These are phyloP conservation scores for Luscinia megarhynchos DNA, from an alignment of 2,797 vertebrate species.

Conservation along the genomic window DNA sequence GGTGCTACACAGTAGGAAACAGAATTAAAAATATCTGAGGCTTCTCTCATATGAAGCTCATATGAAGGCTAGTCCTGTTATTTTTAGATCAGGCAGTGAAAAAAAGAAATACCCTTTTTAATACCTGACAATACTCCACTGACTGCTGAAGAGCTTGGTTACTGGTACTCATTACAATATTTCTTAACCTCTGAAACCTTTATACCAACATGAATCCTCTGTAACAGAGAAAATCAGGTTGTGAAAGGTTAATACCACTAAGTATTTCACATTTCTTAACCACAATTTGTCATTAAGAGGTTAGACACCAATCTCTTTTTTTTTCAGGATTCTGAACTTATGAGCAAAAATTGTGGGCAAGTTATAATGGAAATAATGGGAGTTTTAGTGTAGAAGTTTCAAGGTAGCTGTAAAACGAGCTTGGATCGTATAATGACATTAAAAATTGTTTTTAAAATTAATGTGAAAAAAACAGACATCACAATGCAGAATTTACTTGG, in stretches of 20 bases:
- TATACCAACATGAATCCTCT: neutral
- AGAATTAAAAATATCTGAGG: neutral
- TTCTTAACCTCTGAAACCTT: neutral
- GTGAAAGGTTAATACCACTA: neutral
- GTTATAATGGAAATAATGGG: neutral
- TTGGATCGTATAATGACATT: neutral
- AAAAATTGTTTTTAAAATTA: neutral
- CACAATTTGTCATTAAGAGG: neutral
- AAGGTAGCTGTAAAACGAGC: neutral
- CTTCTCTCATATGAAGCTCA: neutral
- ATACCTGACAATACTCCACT: neutral
- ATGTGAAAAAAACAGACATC: neutral
- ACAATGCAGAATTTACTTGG: constrained; percentile 27
- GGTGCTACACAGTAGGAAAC: neutral
- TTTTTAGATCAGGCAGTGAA: neutral
- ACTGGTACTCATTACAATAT: neutral
- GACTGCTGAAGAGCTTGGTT: neutral
- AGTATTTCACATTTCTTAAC: neutral
- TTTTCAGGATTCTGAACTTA: neutral
- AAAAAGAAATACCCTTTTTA: neutral
- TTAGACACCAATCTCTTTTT: neutral
- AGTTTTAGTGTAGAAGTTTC: neutral
- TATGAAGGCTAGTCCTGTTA: neutral
- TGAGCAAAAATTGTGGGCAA: neutral
- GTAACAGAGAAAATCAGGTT: neutral